Conservation (phyloP, 1,140 invertebrate genomes). For the Neodiprion lecontei region DNA sequence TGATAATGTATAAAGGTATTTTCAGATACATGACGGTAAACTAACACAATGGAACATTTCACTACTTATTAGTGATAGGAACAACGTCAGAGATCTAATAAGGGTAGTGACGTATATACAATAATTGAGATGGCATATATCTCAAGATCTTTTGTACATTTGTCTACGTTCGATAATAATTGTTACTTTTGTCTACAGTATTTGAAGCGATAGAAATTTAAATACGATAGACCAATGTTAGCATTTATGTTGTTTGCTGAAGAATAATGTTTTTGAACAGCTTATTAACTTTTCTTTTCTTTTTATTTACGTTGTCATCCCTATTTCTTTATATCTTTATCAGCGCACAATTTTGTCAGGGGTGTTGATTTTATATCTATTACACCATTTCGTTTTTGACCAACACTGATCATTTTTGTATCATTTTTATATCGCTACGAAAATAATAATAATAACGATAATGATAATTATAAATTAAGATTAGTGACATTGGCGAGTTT, state of each 20-base stretch:
- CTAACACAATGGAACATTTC: background rate
- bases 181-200: conserved; percentile 3
- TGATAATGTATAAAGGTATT: conserved; percentile 33
- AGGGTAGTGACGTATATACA: background rate
- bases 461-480: background rate
- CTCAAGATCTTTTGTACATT: background rate
- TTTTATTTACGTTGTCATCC: background rate
- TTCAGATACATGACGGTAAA: background rate
- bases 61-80: background rate
- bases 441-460: background rate
- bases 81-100: background rate
- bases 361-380: background rate
- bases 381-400: background rate
- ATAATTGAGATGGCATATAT: background rate
- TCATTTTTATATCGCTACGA: conserved; percentile 5
- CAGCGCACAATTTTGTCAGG: conserved; percentile 1
- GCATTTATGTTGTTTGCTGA: background rate
- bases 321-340: background rate
- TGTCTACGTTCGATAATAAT: background rate
- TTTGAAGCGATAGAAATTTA: background rate
- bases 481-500: background rate
- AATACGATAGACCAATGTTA: conserved; percentile 1
- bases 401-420: conserved; percentile 3
- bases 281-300: background rate
- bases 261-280: background rate